Evolutionary conservation across 2,888 invertebrate genomes (phyloP).

Genomic region (Penaeus monodon): DNA sequence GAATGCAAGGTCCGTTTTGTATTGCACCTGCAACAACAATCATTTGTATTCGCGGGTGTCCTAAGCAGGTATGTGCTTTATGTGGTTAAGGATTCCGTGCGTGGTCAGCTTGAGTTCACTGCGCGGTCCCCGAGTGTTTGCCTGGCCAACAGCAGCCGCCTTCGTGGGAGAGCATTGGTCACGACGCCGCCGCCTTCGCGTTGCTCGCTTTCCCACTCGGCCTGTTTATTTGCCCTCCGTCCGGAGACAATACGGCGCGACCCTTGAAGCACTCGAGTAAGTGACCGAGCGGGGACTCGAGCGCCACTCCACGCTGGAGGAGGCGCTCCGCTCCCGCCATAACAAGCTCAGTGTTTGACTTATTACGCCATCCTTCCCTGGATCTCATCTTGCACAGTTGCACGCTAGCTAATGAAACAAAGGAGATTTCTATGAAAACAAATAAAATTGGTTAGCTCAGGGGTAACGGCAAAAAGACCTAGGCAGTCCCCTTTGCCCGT

Average conservation of each 20-base stretch:
- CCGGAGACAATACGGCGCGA: constrained; percentile 27
- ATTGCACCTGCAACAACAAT: no score
- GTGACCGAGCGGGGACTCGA: constrained; percentile 15
- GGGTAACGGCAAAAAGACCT: constrained; percentile 8
- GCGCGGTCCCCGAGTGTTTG: constrained; percentile 16
- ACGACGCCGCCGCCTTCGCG: constrained; percentile 32
- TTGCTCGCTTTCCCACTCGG: constrained; percentile 34
- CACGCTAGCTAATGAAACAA: constrained; percentile 23
- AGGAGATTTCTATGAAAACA: constrained; percentile 4
- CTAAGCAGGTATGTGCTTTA: no score
- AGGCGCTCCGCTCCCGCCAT: constrained; percentile 10
- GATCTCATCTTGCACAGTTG: constrained; percentile 1
- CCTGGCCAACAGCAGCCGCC: constrained; percentile 24
- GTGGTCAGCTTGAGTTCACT: no score
- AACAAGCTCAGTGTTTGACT: constrained; percentile 29
- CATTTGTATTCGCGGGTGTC: no score
- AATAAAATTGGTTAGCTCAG: constrained; percentile 14
- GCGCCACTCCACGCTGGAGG: not conserved
- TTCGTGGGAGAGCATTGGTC: constrained; percentile 33
- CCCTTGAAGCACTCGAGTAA: constrained; percentile 25
- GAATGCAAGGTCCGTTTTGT: no score
- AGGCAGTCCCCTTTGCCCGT: not conserved
- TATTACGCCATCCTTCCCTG: constrained; percentile 8
- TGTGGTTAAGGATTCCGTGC: no score
- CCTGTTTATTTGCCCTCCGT: constrained; percentile 34